phyloP scores from a whole-genome alignment of 2,888 invertebrate genomes.

The Tuta absoluta region DNA sequence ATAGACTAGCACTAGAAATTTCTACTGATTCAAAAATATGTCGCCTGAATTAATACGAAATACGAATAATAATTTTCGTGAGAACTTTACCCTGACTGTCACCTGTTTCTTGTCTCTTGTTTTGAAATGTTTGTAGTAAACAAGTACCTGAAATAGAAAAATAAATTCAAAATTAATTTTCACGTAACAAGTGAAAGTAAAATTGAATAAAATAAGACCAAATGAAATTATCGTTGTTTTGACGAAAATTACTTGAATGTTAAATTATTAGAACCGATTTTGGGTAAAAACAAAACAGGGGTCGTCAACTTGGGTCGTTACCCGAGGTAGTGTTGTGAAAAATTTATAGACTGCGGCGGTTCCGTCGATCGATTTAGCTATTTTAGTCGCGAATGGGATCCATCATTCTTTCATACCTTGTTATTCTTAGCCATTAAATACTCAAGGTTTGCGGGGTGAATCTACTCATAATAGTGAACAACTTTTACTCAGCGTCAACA shows the following conservation, averaged over 20 bases:
- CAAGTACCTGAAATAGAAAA: conserved; percentile 17
- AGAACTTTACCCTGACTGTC: neutral
- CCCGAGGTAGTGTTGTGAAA: conserved; percentile 60
- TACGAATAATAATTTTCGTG: neutral
- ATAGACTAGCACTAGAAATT: too few species aligned
- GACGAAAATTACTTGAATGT: conserved; percentile 26
- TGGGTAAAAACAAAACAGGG: conserved; percentile 33
- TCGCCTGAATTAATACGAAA: neutral
- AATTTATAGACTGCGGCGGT: conserved; percentile 45
- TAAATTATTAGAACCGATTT: conserved; percentile 33
- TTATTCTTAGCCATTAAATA: too few species aligned
- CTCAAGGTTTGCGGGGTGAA: too few species aligned
- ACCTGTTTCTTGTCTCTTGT: neutral
- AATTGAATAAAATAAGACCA: neutral
- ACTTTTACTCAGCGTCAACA: too few species aligned
- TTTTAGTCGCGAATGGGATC: conserved; percentile 40
- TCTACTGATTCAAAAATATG: too few species aligned
- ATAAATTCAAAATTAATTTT: conserved; percentile 30
- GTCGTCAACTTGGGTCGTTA: conserved; percentile 47
- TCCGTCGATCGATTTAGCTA: conserved; percentile 43
- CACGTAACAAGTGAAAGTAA: conserved; percentile 5
- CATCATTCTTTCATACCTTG: too few species aligned
- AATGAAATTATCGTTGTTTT: neutral
- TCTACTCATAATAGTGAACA: too few species aligned
- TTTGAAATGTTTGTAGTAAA: neutral